Conservation (phyloP, 2,797 vertebrate genomes). For the Garrulus glandarius region DNA sequence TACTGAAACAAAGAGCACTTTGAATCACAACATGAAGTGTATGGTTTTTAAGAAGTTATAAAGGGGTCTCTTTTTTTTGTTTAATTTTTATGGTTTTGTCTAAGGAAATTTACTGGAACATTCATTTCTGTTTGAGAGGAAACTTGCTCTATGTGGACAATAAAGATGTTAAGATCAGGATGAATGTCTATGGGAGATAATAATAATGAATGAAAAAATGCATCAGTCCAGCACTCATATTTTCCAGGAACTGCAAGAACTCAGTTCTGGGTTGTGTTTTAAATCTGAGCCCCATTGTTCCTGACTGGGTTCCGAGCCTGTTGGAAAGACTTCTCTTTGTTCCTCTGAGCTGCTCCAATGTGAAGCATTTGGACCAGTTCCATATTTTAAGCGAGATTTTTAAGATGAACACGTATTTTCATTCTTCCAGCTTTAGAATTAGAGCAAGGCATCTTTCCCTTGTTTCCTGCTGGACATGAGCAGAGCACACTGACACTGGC, state of each 20-base stretch:
- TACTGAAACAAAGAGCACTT: constrained; percentile 52
- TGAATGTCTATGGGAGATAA: constrained; percentile 64
- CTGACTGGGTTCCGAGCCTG: background rate
- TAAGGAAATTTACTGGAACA: constrained; percentile 50
- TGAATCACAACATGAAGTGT: constrained; percentile 5
- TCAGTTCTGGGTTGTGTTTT: constrained; percentile 50
- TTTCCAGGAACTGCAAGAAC: constrained; percentile 60
- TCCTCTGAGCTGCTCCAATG: constrained; percentile 35
- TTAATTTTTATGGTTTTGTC: constrained; percentile 5
- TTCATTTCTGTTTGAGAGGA: constrained; percentile 51
- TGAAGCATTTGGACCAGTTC: constrained; percentile 31
- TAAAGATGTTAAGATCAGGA: constrained; percentile 64
- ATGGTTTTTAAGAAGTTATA: background rate
- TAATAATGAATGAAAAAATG: constrained; percentile 61
- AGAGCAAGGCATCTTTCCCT: background rate
- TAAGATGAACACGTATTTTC: constrained; percentile 84
- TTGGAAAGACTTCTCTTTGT: constrained; percentile 41
- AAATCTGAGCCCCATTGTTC: constrained; percentile 55
- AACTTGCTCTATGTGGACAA: constrained; percentile 48
- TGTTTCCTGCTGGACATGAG: background rate
- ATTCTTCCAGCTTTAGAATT: constrained; percentile 39
- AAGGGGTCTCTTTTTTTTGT: background rate
- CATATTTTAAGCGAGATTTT: constrained; percentile 73
- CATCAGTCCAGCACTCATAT: constrained; percentile 35
- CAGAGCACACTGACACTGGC: constrained; percentile 9